A percentile compares a stretch with the other conserved stretches of the same genome.
phyloP scores from a whole-genome alignment of 2,888 invertebrate genomes.

The Tolmerus cingulatus region DNA sequence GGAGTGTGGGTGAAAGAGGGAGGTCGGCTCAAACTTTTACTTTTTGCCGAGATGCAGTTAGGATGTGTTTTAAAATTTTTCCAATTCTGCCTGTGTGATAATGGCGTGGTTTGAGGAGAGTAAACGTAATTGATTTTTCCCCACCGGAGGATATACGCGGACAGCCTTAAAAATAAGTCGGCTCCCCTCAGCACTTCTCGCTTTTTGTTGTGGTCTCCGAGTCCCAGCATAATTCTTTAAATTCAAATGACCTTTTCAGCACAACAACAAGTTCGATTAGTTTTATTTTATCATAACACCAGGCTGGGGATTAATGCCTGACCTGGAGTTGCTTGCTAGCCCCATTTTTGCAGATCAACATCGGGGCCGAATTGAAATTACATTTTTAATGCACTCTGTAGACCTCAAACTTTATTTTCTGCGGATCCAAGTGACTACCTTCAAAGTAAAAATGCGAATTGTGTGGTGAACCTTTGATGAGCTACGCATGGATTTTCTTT shows the following conservation, averaged over 20 bases:
- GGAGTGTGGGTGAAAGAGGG: constrained; percentile 11
- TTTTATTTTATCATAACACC: not conserved
- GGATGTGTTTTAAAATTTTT: not conserved
- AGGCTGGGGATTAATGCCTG: not conserved
- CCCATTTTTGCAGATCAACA: not conserved
- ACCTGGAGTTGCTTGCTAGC: not conserved
- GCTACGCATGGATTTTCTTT: not conserved
- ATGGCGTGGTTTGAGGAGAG: not conserved
- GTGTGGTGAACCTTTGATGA: not conserved
- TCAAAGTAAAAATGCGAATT: not conserved
- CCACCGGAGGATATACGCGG: not conserved
- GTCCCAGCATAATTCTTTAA: not conserved
- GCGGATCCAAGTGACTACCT: not conserved
- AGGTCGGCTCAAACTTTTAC: not conserved
- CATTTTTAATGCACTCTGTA: not conserved
- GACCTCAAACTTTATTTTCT: not conserved
- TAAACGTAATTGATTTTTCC: not conserved
- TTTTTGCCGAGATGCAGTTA: not conserved
- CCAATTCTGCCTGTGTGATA: not conserved
- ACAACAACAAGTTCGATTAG: not conserved
- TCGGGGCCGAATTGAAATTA: not conserved
- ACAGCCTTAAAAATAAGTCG: not conserved
- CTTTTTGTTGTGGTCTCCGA: not conserved
- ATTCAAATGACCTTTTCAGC: not conserved
- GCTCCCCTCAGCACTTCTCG: not conserved